These are phyloP conservation scores for Syncerus caffer DNA, from an alignment of 2,797 vertebrate genomes.

Conservation along the genomic window DNA sequence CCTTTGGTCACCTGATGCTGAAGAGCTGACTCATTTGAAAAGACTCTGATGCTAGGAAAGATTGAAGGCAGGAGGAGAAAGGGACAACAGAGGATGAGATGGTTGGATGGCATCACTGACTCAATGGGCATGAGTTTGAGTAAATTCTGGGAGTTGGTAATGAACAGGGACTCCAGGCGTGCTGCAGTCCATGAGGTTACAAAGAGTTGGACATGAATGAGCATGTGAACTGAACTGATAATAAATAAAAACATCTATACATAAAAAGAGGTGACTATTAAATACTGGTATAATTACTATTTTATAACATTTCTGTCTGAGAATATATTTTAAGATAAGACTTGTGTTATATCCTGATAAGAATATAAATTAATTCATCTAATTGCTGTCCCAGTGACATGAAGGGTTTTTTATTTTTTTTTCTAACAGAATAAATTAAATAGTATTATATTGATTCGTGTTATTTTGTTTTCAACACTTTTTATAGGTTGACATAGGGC, in stretches of 20 bases:
- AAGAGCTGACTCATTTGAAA: neutral
- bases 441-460: neutral
- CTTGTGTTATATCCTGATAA: neutral
- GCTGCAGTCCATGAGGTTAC: neutral
- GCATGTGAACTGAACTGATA: neutral
- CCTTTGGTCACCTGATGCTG: neutral
- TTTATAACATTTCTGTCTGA: constrained; percentile 2
- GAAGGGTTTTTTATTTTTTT: neutral
- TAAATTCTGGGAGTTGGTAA: neutral
- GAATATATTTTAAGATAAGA: neutral
- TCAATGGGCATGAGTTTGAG: neutral
- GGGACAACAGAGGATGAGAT: neutral
- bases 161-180: neutral
- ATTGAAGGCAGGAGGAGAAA: neutral
- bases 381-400: neutral
- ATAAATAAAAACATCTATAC: neutral
- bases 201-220: neutral
- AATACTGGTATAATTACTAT: neutral
- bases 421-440: neutral
- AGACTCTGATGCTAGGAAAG: neutral
- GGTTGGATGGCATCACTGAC: neutral
- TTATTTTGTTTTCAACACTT: neutral
- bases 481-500: neutral
- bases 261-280: neutral
- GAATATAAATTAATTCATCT: neutral